phyloP scores from a whole-genome alignment of 2,888 invertebrate genomes.

The Operophtera brumata region DNA sequence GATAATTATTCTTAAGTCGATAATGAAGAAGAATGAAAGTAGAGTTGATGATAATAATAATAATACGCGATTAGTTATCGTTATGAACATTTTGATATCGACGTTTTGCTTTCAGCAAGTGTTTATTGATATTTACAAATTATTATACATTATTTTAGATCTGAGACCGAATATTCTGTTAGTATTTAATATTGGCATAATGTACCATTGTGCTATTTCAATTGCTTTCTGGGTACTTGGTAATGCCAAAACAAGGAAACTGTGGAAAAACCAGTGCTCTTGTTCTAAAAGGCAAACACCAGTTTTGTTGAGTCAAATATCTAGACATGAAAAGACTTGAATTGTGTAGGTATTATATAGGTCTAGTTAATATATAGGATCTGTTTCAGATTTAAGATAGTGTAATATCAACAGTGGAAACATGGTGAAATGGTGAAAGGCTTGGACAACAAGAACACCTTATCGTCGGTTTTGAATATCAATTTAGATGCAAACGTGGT shows the following conservation, averaged over 20 bases:
- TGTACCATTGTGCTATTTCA: conserved; percentile 63
- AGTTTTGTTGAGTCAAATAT: background rate
- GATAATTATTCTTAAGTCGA: conserved; percentile 49
- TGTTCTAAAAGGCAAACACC: background rate
- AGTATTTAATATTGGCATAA: conserved; percentile 43
- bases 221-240: conserved; percentile 69
- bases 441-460: too few species aligned
- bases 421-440: too few species aligned
- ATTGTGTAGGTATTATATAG: too few species aligned
- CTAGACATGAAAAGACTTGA: too few species aligned
- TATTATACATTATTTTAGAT: conserved; percentile 41
- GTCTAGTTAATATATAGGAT: too few species aligned
- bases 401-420: too few species aligned
- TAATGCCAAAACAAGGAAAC: conserved; percentile 57
- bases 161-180: conserved; percentile 29
- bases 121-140: conserved; percentile 52
- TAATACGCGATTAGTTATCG: conserved; percentile 45
- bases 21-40: conserved; percentile 48
- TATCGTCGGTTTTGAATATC: too few species aligned
- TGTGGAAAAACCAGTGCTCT: conserved; percentile 47
- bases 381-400: too few species aligned
- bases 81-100: conserved; percentile 60
- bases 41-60: conserved; percentile 42
- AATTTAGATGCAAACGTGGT: too few species aligned
- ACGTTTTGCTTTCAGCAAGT: conserved; percentile 64